phyloP scores from a whole-genome alignment of 1,140 invertebrate species.

The Phortica variegata region DNA sequence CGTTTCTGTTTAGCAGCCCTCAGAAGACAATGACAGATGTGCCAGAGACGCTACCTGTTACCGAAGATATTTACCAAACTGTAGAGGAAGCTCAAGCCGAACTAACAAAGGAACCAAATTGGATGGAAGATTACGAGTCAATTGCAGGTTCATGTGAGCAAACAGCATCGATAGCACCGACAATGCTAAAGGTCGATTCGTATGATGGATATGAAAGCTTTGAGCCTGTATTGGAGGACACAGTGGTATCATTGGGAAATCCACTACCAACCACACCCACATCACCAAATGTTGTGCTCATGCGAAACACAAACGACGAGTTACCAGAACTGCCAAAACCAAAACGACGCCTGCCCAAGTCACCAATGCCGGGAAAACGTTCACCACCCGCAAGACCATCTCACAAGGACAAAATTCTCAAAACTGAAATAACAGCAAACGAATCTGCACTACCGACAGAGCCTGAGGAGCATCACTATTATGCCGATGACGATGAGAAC shows the following conservation, averaged over 20 bases:
- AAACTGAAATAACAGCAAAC: background rate
- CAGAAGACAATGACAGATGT: background rate
- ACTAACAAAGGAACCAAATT: constrained; percentile 11
- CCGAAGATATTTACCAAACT: constrained; percentile 50
- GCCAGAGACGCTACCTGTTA: background rate
- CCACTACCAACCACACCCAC: constrained; percentile 12
- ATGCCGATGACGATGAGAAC: constrained; percentile 56
- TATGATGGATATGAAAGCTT: constrained; percentile 49
- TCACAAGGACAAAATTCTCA: constrained; percentile 4
- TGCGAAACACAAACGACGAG: constrained; percentile 46
- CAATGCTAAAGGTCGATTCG: constrained; percentile 1
- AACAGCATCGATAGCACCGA: background rate
- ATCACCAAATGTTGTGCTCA: constrained; percentile 16
- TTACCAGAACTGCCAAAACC: constrained; percentile 45
- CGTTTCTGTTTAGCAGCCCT: constrained; percentile 28
- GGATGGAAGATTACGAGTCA: constrained; percentile 48
- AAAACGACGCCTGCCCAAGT: constrained; percentile 41
- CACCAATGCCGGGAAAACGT: constrained; percentile 21
- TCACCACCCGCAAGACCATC: constrained; percentile 30
- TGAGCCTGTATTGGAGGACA: constrained; percentile 14
- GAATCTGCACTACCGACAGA: background rate
- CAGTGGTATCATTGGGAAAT: too few species aligned
- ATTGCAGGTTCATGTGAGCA: constrained; percentile 39
- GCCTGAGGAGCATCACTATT: constrained; percentile 23
- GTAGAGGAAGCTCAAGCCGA: constrained; percentile 28